Conservation (phyloP, 2,797 vertebrate species). For the Pseudochromis fuscus region DNA sequence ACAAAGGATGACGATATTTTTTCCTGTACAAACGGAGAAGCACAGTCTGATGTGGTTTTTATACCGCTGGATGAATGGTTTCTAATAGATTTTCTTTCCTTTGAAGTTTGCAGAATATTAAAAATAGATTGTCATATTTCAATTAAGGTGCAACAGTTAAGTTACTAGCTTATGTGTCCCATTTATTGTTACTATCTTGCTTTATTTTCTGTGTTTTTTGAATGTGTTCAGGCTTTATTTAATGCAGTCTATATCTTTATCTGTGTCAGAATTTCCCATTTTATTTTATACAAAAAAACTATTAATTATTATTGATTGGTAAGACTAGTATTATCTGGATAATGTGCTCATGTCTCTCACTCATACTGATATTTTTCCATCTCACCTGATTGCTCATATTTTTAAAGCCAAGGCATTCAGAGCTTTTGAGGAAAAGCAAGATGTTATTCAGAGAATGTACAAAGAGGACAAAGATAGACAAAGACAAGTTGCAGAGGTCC, state of each 20-base stretch:
- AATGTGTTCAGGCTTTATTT: background rate
- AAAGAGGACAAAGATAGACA: constrained; percentile 19
- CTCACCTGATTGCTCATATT: background rate
- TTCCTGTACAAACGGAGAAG: too few species aligned
- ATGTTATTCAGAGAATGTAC: constrained; percentile 57
- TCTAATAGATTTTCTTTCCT: background rate
- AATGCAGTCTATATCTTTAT: background rate
- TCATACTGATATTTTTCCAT: background rate
- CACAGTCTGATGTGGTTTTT: background rate
- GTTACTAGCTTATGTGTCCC: too few species aligned
- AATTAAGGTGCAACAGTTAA: background rate
- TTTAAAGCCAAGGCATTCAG: constrained; percentile 43
- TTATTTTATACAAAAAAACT: background rate
- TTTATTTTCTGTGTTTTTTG: background rate
- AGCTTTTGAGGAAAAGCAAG: constrained; percentile 59
- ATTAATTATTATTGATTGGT: too few species aligned
- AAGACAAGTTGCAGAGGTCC: constrained; percentile 10
- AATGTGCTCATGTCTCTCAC: background rate
- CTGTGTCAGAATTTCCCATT: background rate
- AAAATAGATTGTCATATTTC: background rate
- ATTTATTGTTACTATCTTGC: too few species aligned
- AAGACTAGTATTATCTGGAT: too few species aligned
- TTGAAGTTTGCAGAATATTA: background rate
- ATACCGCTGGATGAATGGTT: background rate
- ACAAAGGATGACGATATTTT: too few species aligned